A percentile compares a stretch with the other conserved stretches of the same genome.
These are phyloP conservation scores for Ditula angustiorana DNA, from an alignment of 2,888 invertebrate species.

Conservation along the genomic window DNA sequence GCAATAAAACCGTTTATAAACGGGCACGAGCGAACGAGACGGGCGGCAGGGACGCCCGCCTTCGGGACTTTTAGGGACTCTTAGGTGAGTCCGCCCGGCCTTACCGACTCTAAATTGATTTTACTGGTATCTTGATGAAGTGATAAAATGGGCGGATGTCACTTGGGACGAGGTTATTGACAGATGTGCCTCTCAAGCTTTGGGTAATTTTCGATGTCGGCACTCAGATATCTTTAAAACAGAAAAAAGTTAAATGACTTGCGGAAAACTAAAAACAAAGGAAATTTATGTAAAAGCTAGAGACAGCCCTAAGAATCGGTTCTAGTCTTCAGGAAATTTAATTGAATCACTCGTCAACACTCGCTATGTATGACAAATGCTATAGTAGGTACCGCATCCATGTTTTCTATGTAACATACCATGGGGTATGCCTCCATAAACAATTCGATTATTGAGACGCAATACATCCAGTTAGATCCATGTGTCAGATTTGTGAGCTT, in stretches of 20 bases:
- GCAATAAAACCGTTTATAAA: conserved; percentile 86
- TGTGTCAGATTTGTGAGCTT: conserved; percentile 31
- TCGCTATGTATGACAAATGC: conserved; percentile 54
- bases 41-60: conserved; percentile 82
- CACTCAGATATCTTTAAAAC: not conserved
- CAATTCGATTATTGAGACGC: conserved; percentile 36
- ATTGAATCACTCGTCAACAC: conserved; percentile 60
- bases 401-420: conserved; percentile 9
- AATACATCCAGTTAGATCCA: conserved; percentile 24
- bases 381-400: conserved; percentile 24
- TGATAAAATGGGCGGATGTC: conserved; percentile 64
- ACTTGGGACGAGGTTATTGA: conserved; percentile 53
- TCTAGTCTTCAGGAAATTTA: conserved; percentile 62
- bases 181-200: conserved; percentile 38
- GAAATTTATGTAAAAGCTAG: conserved; percentile 2
- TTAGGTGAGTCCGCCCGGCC: conserved; percentile 76
- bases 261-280: not conserved
- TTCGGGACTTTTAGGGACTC: conserved; percentile 83
- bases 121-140: conserved; percentile 77
- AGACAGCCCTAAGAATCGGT: conserved; percentile 56
- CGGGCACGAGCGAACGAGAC: conserved; percentile 84
- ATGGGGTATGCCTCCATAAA: conserved; percentile 13
- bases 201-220: conserved; percentile 1
- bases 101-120: conserved; percentile 79
- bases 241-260: not conserved